A percentile compares a stretch with the other conserved stretches of the same genome.
Conservation (phyloP, 1,140 invertebrate genomes). For the Megalopta genalis region DNA sequence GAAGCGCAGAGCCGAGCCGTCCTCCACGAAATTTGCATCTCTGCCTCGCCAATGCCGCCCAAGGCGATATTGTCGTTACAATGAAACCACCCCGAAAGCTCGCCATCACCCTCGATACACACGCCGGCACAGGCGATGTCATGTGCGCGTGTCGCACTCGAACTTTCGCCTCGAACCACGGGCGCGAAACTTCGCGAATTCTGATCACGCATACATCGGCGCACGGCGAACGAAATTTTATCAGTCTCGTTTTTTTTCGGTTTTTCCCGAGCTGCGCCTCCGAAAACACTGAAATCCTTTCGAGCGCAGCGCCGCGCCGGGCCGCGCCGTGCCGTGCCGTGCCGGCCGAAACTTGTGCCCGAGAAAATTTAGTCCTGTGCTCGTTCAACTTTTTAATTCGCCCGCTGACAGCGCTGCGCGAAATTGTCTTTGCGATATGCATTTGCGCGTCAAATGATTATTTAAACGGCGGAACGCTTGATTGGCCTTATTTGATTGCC, state of each 20-base stretch:
- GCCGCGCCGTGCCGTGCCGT: neutral
- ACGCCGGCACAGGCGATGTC: conserved; percentile 56
- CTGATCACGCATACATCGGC: conserved; percentile 62
- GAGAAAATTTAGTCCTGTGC: conserved; percentile 44
- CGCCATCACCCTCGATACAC: conserved; percentile 57
- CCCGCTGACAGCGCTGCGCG: neutral
- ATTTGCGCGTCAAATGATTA: conserved; percentile 6
- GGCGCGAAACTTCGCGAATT: conserved; percentile 65
- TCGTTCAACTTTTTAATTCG: conserved; percentile 43
- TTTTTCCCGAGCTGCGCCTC: conserved; percentile 11
- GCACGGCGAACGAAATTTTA: conserved; percentile 40
- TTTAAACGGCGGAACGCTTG: neutral
- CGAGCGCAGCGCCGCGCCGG: conserved; percentile 1
- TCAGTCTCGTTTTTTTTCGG: conserved; percentile 21
- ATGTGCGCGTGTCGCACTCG: conserved; percentile 58
- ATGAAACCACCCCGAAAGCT: conserved; percentile 69
- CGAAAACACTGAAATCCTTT: conserved; percentile 31
- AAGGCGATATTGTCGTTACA: conserved; percentile 77
- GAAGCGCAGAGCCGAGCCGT: conserved; percentile 57
- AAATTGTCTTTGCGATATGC: neutral
- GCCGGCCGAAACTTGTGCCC: conserved; percentile 13
- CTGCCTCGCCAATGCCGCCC: conserved; percentile 72
- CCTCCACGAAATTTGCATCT: conserved; percentile 66
- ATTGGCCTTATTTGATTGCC: too few species aligned
- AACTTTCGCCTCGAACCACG: conserved; percentile 62